phyloP scores from a whole-genome alignment of 2,888 invertebrate genomes.

The Tenthredo mesomela region DNA sequence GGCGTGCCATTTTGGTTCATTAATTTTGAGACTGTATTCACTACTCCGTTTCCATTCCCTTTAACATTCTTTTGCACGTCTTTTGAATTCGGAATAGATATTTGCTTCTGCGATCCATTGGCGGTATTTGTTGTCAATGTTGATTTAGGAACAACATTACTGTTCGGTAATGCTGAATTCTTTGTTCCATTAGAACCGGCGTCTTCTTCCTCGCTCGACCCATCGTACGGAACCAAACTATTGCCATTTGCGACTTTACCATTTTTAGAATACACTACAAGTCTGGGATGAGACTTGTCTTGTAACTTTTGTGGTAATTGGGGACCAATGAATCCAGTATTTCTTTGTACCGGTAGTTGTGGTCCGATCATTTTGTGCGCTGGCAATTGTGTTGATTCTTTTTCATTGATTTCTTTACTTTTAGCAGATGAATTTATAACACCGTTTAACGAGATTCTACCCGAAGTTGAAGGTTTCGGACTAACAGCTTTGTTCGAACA shows the following conservation, averaged over 20 bases:
- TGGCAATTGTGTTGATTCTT: constrained; percentile 54
- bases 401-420: constrained; percentile 53
- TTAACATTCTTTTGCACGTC: constrained; percentile 23
- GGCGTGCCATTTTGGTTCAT: constrained; percentile 40
- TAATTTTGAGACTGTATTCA: not conserved
- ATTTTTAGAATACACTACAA: constrained; percentile 71
- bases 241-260: constrained; percentile 69
- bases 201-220: constrained; percentile 55
- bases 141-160: constrained; percentile 25
- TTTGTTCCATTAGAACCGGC: not conserved
- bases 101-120: not conserved
- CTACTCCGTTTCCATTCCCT: constrained; percentile 21
- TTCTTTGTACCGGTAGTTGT: constrained; percentile 61
- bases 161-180: constrained; percentile 27
- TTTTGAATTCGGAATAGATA: not conserved
- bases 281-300: constrained; percentile 68
- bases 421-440: constrained; percentile 56
- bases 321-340: constrained; percentile 69
- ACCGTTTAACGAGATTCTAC: constrained; percentile 59
- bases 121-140: not conserved
- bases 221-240: constrained; percentile 75
- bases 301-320: constrained; percentile 68
- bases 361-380: constrained; percentile 62
- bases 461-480: constrained; percentile 65
- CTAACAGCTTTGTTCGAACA: constrained; percentile 61